Conservation (phyloP, 2,797 vertebrate species). For the Argentina silus region DNA sequence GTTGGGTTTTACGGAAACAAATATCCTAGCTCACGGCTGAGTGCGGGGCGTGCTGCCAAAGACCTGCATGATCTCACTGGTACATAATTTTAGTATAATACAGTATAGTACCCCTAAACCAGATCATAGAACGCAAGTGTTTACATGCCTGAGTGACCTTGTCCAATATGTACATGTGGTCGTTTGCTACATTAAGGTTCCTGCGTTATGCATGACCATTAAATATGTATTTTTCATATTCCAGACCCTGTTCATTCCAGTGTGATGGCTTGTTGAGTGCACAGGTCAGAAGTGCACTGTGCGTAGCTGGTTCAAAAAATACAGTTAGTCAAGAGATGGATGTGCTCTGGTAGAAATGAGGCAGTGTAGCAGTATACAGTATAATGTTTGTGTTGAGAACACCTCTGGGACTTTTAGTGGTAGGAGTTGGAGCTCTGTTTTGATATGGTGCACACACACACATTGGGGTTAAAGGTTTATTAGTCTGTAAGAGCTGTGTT, state of each 20-base stretch:
- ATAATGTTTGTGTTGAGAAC: background rate
- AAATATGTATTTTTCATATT: slow-evolving; percentile 9
- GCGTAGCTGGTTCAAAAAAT: background rate
- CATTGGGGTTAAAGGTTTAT: background rate
- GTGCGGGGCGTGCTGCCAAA: background rate
- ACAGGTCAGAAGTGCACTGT: background rate
- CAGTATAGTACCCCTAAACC: background rate
- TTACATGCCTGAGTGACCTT: background rate
- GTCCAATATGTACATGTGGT: background rate
- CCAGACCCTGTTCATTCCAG: background rate
- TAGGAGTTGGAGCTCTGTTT: background rate
- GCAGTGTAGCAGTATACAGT: no score
- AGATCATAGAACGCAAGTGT: background rate
- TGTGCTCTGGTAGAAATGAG: background rate
- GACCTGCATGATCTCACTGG: background rate
- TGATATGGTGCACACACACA: background rate
- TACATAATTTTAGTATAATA: background rate
- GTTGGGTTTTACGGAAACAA: no score
- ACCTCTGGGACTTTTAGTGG: slow-evolving; percentile 4
- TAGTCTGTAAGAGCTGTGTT: background rate
- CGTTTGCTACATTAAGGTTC: background rate
- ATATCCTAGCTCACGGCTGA: no score
- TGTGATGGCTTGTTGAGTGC: background rate
- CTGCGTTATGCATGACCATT: background rate
- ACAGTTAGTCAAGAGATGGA: background rate